A percentile compares a stretch with the other conserved stretches of the same genome.
phyloP scores from a whole-genome alignment of 2,797 vertebrate species.

The Leucoraja ocellata region DNA sequence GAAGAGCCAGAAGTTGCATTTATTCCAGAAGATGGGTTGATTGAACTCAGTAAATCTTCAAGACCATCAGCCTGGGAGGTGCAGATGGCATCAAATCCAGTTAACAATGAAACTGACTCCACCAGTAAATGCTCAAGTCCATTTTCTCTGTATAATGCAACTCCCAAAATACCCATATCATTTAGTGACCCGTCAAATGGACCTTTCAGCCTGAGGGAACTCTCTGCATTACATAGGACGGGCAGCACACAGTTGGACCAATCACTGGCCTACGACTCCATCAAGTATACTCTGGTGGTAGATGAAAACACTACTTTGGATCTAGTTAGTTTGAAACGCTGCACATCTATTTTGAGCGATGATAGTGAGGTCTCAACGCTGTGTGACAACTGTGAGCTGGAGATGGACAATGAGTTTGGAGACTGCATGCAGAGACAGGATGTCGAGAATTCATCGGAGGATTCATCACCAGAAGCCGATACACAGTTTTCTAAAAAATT shows the following conservation, averaged over 20 bases:
- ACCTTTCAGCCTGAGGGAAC: conserved; percentile 44
- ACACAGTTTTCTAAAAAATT: conserved; percentile 97
- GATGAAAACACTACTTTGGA: conserved; percentile 97
- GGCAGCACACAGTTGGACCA: conserved; percentile 64
- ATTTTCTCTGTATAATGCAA: neutral
- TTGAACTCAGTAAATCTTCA: conserved; percentile 7
- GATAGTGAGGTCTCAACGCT: conserved; percentile 75
- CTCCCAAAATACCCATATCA: conserved; percentile 19
- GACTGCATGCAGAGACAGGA: conserved; percentile 57
- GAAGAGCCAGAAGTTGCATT: conserved; percentile 5
- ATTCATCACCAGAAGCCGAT: conserved; percentile 87
- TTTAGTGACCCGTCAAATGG: conserved; percentile 26
- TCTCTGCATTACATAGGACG: conserved; percentile 48
- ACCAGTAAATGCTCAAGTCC: neutral
- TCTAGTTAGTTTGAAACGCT: conserved; percentile 86
- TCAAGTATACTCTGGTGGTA: conserved; percentile 96
- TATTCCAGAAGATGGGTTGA: conserved; percentile 6
- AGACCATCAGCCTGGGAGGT: neutral
- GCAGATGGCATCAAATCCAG: neutral
- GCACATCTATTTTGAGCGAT: conserved; percentile 81
- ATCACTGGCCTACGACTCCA: conserved; percentile 82
- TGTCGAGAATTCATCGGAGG: conserved; percentile 69
- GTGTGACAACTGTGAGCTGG: conserved; percentile 68
- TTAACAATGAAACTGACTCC: neutral
- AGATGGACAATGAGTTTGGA: conserved; percentile 58